Conservation (phyloP, 2,113 vertebrate genomes). For the Azemiops feae region DNA sequence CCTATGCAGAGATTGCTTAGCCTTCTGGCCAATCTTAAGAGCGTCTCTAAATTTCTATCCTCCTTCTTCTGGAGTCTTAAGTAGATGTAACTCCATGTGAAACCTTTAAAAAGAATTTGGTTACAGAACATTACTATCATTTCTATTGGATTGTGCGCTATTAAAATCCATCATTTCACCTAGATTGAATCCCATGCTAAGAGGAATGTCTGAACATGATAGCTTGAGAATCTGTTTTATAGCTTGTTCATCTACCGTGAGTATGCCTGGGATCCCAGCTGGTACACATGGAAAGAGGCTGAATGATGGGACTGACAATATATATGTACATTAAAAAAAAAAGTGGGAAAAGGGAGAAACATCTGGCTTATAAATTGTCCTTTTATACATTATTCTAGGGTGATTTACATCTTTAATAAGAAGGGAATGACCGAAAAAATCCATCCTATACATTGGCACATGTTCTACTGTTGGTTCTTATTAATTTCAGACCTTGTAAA, state of each 20-base stretch:
- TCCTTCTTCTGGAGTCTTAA: not conserved
- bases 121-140: not conserved
- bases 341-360: not conserved
- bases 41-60: too few relatives aligned
- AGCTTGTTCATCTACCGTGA: not conserved
- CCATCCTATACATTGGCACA: constrained; percentile 39
- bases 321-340: not conserved
- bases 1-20: not conserved
- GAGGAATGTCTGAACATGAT: not conserved
- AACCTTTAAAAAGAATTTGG: not conserved
- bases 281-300: not conserved
- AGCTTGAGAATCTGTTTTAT: constrained; percentile 1
- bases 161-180: not conserved
- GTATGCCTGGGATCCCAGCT: not conserved
- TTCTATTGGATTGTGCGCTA: not conserved
- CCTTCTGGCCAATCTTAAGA: not conserved
- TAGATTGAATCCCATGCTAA: not conserved
- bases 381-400: constrained; percentile 24
- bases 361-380: constrained; percentile 5
- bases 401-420: constrained; percentile 56
- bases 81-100: not conserved
- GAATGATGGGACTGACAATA: constrained; percentile 6
- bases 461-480: constrained; percentile 27
- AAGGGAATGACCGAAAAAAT: constrained; percentile 40
- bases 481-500: constrained; percentile 40